Evolutionary conservation across 2,797 vertebrate genomes (phyloP), one percentile per base, ranked within the genome.

Genomic region (Geotrypetes seraphini): DNA sequence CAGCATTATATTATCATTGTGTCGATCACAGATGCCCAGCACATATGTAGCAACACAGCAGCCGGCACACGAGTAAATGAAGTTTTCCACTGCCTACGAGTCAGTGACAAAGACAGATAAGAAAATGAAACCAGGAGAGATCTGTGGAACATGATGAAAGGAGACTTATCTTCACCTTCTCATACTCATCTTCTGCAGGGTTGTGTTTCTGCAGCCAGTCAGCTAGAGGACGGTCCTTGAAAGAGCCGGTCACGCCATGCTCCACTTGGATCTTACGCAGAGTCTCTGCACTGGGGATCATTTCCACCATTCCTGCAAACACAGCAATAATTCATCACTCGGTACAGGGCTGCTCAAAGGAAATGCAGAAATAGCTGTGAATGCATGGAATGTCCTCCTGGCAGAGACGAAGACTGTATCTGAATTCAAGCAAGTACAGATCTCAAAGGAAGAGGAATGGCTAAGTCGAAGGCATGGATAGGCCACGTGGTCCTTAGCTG

Each of bases 1-100:
- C 43, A 98, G 80, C 95, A 98, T 97, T 78, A 98, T 97, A 74
- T 98, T 98, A 81, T 98, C 95, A 0, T 97, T 97, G 66, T 97
- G 95, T 10, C 95, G 79, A 63, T 98, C 95, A 0, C 95, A 98
- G 71, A 98, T 97, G 22, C 95, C 95, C 69, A 98, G 63, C 43
- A 98, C 83, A 3, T 98, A 97, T 1, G 95, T 98, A 28, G 95
- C 94, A 59, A 98, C 95, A 0, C 95, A 98, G 72, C 95, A 97
- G 60, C 95, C 94, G 0, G 94, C 95, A 0, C 95, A 96, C 8
- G 95, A 98, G 60, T 90, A 97, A 67, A 98, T 98, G 63, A 98
- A 98, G 74, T 97, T 98, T 68, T 97, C 94, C 67, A 96, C 92
- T 0, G 95, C 95, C 95, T 98, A 66, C 1, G 7, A 11, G 18